Evolutionary conservation across 2,113 vertebrate genomes (phyloP).

Genomic region (Sialia sialis): DNA sequence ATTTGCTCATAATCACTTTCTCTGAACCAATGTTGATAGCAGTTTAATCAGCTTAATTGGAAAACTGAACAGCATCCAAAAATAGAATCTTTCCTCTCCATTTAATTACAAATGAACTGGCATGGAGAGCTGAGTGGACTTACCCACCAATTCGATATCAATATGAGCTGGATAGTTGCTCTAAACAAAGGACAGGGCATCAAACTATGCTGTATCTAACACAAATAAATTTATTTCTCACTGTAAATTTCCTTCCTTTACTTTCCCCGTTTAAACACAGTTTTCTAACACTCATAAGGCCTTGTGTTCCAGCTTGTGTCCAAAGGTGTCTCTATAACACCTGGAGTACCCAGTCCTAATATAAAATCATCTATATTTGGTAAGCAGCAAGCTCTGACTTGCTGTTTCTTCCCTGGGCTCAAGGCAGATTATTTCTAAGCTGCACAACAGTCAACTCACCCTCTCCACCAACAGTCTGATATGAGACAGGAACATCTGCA

Average conservation of each 20-base stretch:
- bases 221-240: neutral
- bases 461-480: neutral
- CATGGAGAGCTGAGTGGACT: neutral
- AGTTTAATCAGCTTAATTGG: neutral
- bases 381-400: neutral
- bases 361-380: neutral
- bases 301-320: neutral
- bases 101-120: slow-evolving; percentile 2
- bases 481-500: neutral
- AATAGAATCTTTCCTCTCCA: neutral
- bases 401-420: neutral
- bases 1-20: neutral
- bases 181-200: neutral
- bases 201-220: neutral
- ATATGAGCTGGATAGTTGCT: neutral
- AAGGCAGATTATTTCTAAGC: neutral
- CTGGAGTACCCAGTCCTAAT: neutral
- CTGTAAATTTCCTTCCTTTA: neutral
- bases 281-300: neutral
- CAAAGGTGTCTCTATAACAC: neutral
- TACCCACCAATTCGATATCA: neutral
- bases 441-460: neutral
- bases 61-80: slow-evolving; percentile 23
- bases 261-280: neutral
- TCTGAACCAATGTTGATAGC: neutral